A percentile compares a stretch with the other conserved stretches of the same genome.
Conservation (phyloP, 2,797 vertebrate species). For the Pseudochromis fuscus region DNA sequence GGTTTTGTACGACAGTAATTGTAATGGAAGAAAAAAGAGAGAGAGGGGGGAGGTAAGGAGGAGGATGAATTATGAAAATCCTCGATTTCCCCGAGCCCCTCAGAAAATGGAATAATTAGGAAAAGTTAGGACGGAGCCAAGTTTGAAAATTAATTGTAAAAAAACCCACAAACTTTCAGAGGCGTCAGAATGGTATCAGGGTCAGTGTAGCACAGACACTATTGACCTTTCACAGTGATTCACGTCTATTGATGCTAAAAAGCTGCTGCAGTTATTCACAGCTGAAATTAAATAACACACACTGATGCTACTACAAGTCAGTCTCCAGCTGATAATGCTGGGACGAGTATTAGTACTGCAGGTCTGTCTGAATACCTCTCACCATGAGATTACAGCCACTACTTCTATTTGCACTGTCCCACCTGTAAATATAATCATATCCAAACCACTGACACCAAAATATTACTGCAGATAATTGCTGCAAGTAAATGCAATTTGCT, state of each 20-base stretch:
- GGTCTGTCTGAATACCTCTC: no score
- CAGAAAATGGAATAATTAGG: slow-evolving; percentile 64
- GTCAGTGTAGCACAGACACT: not conserved
- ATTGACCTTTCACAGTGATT: not conserved
- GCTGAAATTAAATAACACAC: not conserved
- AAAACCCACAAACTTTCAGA: slow-evolving; percentile 50
- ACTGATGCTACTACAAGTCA: not conserved
- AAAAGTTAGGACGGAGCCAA: slow-evolving; percentile 62
- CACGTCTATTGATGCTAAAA: not conserved
- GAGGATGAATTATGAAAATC: slow-evolving; percentile 71
- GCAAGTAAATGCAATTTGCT: no score
- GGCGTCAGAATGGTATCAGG: slow-evolving; percentile 11
- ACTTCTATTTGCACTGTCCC: no score
- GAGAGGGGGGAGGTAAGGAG: slow-evolving; percentile 23
- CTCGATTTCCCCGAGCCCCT: slow-evolving; percentile 61
- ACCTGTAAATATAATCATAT: no score
- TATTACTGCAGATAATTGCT: no score
- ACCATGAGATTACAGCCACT: no score
- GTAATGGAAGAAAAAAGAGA: slow-evolving; percentile 46
- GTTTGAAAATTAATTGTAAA: slow-evolving; percentile 49
- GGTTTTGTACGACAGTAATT: slow-evolving; percentile 74
- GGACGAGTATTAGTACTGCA: no score
- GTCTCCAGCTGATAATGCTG: no score
- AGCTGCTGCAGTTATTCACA: not conserved
- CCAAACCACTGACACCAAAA: no score